A percentile compares a stretch with the other conserved stretches of the same genome.
Evolutionary conservation across 2,797 vertebrate genomes (phyloP).

Genomic region (Sebastes vulpes): DNA sequence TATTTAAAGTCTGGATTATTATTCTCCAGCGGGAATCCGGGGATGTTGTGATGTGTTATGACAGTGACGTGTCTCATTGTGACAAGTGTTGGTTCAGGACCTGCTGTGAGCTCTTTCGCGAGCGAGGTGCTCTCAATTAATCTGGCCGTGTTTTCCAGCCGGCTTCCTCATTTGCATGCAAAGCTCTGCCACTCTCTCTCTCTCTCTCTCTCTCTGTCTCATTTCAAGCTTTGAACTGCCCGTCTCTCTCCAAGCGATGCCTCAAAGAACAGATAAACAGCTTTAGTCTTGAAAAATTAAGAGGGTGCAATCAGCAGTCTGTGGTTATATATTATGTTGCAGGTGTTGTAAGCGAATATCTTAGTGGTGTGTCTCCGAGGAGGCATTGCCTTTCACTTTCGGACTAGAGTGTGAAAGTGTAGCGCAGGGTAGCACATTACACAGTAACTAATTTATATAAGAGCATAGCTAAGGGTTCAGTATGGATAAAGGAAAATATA

Average conservation of each 20-base stretch:
- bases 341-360: background rate
- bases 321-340: conserved; percentile 23
- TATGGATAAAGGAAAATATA: background rate
- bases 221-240: background rate
- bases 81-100: conserved; percentile 1
- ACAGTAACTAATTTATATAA: background rate
- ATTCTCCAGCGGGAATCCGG: background rate
- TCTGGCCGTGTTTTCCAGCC: conserved; percentile 39
- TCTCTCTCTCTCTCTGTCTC: background rate
- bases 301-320: conserved; percentile 28
- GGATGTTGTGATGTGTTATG: background rate
- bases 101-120: conserved; percentile 3
- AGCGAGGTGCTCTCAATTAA: conserved; percentile 43
- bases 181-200: conserved; percentile 26
- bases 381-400: background rate
- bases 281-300: conserved; percentile 53
- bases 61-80: conserved; percentile 3
- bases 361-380: background rate
- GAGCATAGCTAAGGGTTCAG: background rate
- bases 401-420: background rate
- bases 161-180: conserved; percentile 70
- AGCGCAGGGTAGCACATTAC: background rate
- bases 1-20: conserved; percentile 11
- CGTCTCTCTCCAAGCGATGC: conserved; percentile 19
- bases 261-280: conserved; percentile 57